A percentile compares a stretch with the other conserved stretches of the same genome.
Evolutionary conservation across 1,140 invertebrate species (phyloP).

Genomic region (Oryzaephilus surinamensis): DNA sequence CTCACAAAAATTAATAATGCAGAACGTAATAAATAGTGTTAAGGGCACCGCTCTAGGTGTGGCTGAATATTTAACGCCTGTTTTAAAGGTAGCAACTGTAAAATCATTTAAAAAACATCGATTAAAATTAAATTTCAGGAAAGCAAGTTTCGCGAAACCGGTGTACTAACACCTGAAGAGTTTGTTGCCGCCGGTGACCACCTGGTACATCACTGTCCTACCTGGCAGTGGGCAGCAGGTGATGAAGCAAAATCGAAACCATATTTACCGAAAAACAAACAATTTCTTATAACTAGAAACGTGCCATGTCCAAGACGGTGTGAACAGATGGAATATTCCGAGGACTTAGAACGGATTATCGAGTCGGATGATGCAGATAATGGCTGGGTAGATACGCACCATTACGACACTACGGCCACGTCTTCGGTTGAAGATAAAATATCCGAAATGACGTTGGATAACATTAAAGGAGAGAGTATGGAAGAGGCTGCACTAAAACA

Average conservation of each 20-base stretch:
- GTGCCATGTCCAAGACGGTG: constrained; percentile 76
- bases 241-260: constrained; percentile 76
- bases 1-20: constrained; percentile 51
- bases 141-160: constrained; percentile 97
- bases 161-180: constrained; percentile 91
- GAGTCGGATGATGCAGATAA: constrained; percentile 83
- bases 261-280: constrained; percentile 91
- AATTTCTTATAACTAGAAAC: constrained; percentile 95
- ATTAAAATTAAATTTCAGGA: too few species aligned
- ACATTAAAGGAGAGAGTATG: constrained; percentile 39
- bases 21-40: constrained; percentile 89
- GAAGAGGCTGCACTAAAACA: constrained; percentile 29
- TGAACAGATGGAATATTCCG: constrained; percentile 74
- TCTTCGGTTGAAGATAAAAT: constrained; percentile 62
- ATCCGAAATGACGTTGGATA: constrained; percentile 55
- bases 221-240: constrained; percentile 95
- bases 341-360: constrained; percentile 79
- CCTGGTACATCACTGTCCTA: constrained; percentile 97
- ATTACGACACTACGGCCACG: constrained; percentile 52
- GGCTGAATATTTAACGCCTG: constrained; percentile 91
- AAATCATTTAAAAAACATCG: neutral
- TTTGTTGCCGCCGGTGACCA: constrained; percentile 98
- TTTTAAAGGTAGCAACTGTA: constrained; percentile 66
- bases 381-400: constrained; percentile 99
- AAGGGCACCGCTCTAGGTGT: constrained; percentile 91